Conservation (phyloP, 2,888 invertebrate genomes). For the Crematogaster levior region DNA sequence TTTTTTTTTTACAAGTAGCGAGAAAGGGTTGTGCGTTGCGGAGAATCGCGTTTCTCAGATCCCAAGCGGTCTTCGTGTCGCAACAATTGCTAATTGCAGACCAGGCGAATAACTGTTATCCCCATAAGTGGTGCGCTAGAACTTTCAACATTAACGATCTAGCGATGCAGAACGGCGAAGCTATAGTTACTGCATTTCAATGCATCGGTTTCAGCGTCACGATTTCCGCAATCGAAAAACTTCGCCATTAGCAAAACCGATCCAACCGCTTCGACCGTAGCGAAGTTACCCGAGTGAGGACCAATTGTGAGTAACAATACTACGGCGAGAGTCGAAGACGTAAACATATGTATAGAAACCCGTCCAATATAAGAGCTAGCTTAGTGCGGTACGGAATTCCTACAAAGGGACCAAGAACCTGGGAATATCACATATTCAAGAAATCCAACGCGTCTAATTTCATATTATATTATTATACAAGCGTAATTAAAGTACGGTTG, state of each 20-base stretch:
- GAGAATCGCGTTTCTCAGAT: background rate
- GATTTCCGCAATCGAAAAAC: conserved; percentile 45
- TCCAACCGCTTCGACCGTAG: background rate
- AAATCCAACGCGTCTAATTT: background rate
- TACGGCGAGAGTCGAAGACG: background rate
- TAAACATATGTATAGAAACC: background rate
- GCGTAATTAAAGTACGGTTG: background rate
- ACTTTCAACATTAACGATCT: conserved; percentile 51
- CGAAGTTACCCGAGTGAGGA: conserved; percentile 2
- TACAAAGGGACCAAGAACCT: too few species aligned
- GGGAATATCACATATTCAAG: background rate
- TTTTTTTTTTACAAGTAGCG: background rate
- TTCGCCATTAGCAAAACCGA: conserved; percentile 50
- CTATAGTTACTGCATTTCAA: conserved; percentile 30
- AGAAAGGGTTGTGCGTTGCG: background rate
- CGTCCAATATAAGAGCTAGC: background rate
- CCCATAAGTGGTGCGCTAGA: conserved; percentile 36
- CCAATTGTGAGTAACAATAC: conserved; percentile 25
- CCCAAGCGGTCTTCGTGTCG: background rate
- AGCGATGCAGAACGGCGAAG: background rate
- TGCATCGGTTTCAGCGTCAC: conserved; percentile 50
- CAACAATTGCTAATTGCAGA: conserved; percentile 31
- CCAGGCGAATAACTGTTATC: conserved; percentile 38
- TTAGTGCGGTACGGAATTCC: background rate
- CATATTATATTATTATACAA: background rate